Conservation (phyloP, 2,888 invertebrate species). For the Zhengitettix transpicula region DNA sequence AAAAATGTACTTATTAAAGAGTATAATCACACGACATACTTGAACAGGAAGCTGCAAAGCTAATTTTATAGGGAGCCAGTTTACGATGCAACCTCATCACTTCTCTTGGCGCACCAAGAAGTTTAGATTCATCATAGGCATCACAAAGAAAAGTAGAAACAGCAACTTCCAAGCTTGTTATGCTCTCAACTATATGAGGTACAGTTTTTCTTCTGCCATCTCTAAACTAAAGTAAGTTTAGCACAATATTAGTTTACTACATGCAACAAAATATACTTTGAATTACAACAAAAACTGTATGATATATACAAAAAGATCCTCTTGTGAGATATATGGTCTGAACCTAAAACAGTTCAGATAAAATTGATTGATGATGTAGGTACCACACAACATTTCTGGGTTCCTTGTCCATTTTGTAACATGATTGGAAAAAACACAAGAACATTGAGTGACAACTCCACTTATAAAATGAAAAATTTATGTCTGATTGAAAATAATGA, state of each 20-base stretch:
- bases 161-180: conserved; percentile 33
- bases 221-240: conserved; percentile 19
- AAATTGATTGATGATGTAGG: too few relatives aligned
- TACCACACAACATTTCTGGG: too few relatives aligned
- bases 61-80: conserved; percentile 60
- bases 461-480: too few relatives aligned
- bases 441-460: too few relatives aligned
- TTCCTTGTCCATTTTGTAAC: too few relatives aligned
- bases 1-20: background rate
- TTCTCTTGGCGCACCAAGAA: conserved; percentile 20
- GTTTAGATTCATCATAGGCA: conserved; percentile 33
- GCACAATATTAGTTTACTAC: background rate
- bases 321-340: too few relatives aligned
- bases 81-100: conserved; percentile 46
- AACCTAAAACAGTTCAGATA: too few relatives aligned
- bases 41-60: conserved; percentile 29
- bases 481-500: too few relatives aligned
- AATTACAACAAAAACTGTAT: too few relatives aligned
- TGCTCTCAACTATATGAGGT: conserved; percentile 29
- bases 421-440: too few relatives aligned
- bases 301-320: too few relatives aligned
- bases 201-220: conserved; percentile 23
- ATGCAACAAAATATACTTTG: too few relatives aligned
- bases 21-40: conserved; percentile 4
- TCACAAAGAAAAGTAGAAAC: conserved; percentile 39